Percentiles rank a stretch among this genome's conserved stretches.
phyloP scores from a whole-genome alignment of 2,888 invertebrate genomes.

The Empis stercorea region DNA sequence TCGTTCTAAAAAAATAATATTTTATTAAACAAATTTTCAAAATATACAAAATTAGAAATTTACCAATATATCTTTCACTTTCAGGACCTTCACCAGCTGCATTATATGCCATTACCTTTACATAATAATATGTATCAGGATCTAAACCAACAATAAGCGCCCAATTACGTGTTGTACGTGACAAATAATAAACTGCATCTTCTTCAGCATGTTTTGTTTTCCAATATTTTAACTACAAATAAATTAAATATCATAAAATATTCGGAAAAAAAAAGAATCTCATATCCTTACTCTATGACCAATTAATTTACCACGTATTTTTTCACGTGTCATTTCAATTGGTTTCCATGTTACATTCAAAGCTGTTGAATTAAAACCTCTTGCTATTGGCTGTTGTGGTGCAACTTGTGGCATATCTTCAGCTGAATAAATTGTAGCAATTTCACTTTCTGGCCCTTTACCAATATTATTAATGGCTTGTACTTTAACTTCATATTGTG shows the following conservation, averaged over 20 bases:
- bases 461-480: conserved; percentile 73
- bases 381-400: conserved; percentile 66
- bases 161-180: conserved; percentile 69
- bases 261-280: too few relatives aligned
- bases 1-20: conserved; percentile 50
- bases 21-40: too few relatives aligned
- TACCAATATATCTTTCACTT: conserved; percentile 71
- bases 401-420: conserved; percentile 88
- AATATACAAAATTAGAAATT: conserved; percentile 9
- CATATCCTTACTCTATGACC: conserved; percentile 78
- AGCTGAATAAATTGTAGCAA: conserved; percentile 66
- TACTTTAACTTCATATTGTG: conserved; percentile 73
- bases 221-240: conserved; percentile 75
- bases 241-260: neutral
- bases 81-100: conserved; percentile 93
- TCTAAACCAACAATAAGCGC: conserved; percentile 86
- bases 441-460: conserved; percentile 66
- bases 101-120: conserved; percentile 93
- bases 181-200: conserved; percentile 70
- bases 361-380: conserved; percentile 81
- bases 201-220: conserved; percentile 59
- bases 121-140: conserved; percentile 84
- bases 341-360: conserved; percentile 85
- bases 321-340: conserved; percentile 70
- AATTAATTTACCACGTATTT: conserved; percentile 76